Base-by-base conservation (phyloP, 2,797 vertebrate genomes). In the Anguilla anguilla region DNA sequence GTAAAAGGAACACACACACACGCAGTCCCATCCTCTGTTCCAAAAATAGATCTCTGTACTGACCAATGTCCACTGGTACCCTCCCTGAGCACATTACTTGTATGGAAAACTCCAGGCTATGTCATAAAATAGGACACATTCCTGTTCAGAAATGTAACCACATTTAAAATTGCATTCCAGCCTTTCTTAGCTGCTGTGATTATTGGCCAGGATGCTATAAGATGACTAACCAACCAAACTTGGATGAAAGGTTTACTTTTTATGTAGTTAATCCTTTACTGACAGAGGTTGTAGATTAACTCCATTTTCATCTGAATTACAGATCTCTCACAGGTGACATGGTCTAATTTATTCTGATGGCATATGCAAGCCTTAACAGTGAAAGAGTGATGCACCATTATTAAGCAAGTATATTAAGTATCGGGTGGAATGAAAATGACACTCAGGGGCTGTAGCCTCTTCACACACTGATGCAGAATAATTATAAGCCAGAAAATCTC, bases 241-340 rank as follows among this genome's bases (percentile, higher is more conserved):
- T 28, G 1, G 15, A n/a, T 87, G 72, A 85, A 35, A 31, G 1
- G 25, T 2, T 43, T 0, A 2, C 64, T 35, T 43, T 7, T 53
- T 39, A 11, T 67, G 28, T 83, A 15, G 92, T 93, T 92, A 93
- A 94, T 90, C 88, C 85, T 92, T 94, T 15, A 94, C 88, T 89
- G 72, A 35, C 46, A 13, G 64, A n/a, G 28, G 6, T 79, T 86
- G 35, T 83, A 82, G 67, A 83, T 88, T 88, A 88, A 88, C 88
- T 88, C 46, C 2, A 15, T 86, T 72, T 86, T 83, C 39, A 74
- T 11, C 19, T 51, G 22, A 83, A 87, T 53, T 46, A 82, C 35
- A 17, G 6, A 46, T 86, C 39, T 3, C 15, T 81, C 82, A 43
- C 6, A 31, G 1, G 61, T 51, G 49, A 43, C 31, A 83, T 64